Conservation (phyloP, 1,140 invertebrate genomes). For the Heliothis virescens region DNA sequence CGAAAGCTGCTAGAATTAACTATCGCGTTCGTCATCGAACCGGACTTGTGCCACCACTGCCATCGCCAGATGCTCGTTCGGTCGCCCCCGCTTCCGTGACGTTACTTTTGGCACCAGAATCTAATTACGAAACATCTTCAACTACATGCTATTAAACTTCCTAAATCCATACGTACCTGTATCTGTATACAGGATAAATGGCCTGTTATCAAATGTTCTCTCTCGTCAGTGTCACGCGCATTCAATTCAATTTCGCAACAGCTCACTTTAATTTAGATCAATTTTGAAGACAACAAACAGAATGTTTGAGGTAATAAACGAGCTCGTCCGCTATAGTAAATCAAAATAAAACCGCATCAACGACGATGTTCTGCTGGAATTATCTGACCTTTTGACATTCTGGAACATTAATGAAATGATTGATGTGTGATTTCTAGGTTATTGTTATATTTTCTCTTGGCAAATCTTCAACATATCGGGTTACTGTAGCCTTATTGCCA, state of each 20-base stretch:
- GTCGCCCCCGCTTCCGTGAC: constrained; percentile 51
- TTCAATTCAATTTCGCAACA: constrained; percentile 56
- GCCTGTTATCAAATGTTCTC: constrained; percentile 27
- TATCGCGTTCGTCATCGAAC: constrained; percentile 17
- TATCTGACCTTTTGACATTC: constrained; percentile 42
- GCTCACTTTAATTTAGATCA: constrained; percentile 62
- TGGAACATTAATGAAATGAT: constrained; percentile 15
- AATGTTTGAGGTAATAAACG: constrained; percentile 41
- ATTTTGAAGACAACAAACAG: constrained; percentile 55
- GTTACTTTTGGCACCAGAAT: constrained; percentile 63
- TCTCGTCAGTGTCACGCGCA: constrained; percentile 53
- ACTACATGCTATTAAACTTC: constrained; percentile 49
- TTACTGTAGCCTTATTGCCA: constrained; percentile 13
- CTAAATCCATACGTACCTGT: constrained; percentile 50
- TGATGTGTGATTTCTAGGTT: constrained; percentile 26
- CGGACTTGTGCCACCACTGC: constrained; percentile 10
- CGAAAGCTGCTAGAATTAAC: constrained; percentile 19
- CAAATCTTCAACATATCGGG: constrained; percentile 2
- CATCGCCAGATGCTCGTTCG: constrained; percentile 20
- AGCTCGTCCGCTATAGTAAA: constrained; percentile 10
- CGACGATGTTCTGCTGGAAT: constrained; percentile 12
- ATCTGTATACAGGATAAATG: constrained; percentile 21
- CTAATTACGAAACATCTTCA: constrained; percentile 60
- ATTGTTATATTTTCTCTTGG: constrained; percentile 15
- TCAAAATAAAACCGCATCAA: constrained; percentile 16